Conservation (phyloP, 2,113 vertebrate species). For the Nerophis ophidion region DNA sequence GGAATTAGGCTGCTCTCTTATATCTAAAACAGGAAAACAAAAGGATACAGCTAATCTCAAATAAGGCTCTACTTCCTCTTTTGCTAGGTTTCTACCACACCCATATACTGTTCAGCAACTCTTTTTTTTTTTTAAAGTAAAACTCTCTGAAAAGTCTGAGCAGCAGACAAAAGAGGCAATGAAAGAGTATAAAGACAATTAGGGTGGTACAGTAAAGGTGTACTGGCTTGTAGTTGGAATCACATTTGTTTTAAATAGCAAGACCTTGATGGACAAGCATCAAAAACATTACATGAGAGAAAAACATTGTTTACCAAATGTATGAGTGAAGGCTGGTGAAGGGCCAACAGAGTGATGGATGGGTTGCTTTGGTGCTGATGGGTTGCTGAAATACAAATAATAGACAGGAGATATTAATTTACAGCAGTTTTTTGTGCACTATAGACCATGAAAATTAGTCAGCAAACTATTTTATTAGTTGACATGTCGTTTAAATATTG, state of each 20-base stretch:
- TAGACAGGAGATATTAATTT: background rate
- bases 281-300: background rate
- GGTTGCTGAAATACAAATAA: conserved; percentile 39
- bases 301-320: conserved; percentile 50
- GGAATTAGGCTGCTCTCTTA: background rate
- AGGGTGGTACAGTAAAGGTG: background rate
- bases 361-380: conserved; percentile 39
- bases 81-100: conserved; percentile 55
- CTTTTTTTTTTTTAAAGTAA: conserved; percentile 20
- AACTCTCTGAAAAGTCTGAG: conserved; percentile 10
- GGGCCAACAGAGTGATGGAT: conserved; percentile 28
- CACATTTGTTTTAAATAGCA: background rate
- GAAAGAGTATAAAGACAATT: conserved; percentile 23
- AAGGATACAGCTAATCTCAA: conserved; percentile 61
- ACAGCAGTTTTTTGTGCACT: conserved; percentile 3
- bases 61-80: conserved; percentile 59
- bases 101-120: conserved; percentile 30
- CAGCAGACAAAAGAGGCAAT: conserved; percentile 10
- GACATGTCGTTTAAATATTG: no score
- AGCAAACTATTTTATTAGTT: no score
- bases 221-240: background rate
- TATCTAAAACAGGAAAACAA: conserved; percentile 47
- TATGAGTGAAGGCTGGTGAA: conserved; percentile 27
- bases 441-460: no score
- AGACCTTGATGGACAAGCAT: background rate